These are phyloP conservation scores for Hoplostethus atlanticus DNA, from an alignment of 2,797 vertebrate genomes.

Conservation along the genomic window DNA sequence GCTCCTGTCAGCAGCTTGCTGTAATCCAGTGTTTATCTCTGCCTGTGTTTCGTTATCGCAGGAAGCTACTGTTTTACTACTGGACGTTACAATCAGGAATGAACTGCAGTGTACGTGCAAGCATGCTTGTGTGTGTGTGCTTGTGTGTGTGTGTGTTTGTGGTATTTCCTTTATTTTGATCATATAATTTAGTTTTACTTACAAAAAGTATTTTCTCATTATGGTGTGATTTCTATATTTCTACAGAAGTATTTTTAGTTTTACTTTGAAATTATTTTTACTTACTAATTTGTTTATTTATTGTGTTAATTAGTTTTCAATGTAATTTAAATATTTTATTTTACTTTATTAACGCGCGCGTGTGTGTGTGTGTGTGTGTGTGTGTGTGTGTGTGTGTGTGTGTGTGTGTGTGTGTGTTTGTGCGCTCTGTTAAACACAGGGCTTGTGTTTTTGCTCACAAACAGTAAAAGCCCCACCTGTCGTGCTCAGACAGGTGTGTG, in stretches of 20 bases:
- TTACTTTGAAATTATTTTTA: too few species aligned
- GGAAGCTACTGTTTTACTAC: constrained; percentile 59
- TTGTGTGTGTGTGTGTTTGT: background rate
- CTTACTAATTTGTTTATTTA: too few species aligned
- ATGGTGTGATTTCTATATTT: background rate
- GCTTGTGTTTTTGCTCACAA: constrained; percentile 20
- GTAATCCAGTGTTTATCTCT: constrained; percentile 77
- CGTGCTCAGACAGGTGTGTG: constrained; percentile 72
- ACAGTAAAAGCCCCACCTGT: constrained; percentile 71
- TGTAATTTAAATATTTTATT: too few species aligned
- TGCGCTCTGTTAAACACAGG: constrained; percentile 11
- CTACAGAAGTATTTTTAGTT: background rate
- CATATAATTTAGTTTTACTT: background rate
- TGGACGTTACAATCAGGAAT: background rate
- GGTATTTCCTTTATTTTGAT: background rate
- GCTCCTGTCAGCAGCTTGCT: constrained; percentile 55
- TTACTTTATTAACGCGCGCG: background rate
- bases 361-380: background rate
- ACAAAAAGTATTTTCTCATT: background rate
- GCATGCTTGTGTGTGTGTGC: background rate
- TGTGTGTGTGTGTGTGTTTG: background rate
- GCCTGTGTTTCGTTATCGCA: constrained; percentile 52
- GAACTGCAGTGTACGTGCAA: background rate
- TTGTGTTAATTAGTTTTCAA: too few species aligned
- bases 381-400: background rate